Evolutionary conservation across 2,888 invertebrate species (phyloP).

Genomic region (Sesia apiformis): DNA sequence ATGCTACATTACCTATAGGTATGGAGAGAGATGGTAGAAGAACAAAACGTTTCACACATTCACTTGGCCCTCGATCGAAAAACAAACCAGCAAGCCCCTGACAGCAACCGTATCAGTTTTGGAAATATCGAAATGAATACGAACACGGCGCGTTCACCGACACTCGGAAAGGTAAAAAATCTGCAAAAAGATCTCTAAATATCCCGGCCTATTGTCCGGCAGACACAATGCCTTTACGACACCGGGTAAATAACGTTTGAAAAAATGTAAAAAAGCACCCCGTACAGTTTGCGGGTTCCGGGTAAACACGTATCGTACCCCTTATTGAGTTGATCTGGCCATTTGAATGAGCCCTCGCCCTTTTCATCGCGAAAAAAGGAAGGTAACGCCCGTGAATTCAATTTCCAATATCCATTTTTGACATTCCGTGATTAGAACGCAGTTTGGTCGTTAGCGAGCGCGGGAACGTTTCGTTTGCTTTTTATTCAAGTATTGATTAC

Average conservation of each 20-base stretch:
- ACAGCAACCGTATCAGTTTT: constrained; percentile 12
- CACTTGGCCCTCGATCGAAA: constrained; percentile 1
- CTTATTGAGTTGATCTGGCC: constrained; percentile 72
- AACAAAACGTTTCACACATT: constrained; percentile 2
- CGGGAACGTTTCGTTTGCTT: constrained; percentile 28
- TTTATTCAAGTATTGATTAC: constrained; percentile 37
- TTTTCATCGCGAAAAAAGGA: constrained; percentile 51
- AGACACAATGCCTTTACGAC: constrained; percentile 70
- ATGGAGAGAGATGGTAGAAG: no score
- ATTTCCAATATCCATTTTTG: constrained; percentile 73
- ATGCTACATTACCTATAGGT: no score
- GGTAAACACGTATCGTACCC: constrained; percentile 67
- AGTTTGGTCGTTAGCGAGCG: constrained; percentile 62
- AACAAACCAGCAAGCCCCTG: constrained; percentile 1
- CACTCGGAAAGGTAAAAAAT: constrained; percentile 32
- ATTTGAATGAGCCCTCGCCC: constrained; percentile 64
- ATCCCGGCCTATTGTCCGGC: constrained; percentile 54
- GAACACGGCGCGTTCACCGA: constrained; percentile 20
- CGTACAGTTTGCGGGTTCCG: constrained; percentile 64
- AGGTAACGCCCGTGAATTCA: constrained; percentile 51
- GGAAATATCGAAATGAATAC: constrained; percentile 40
- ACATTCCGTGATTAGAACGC: constrained; percentile 72
- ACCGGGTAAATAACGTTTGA: constrained; percentile 67
- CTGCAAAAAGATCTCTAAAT: constrained; percentile 37
- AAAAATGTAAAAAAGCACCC: constrained; percentile 64